Percentiles rank a stretch among this genome's conserved stretches.
These are phyloP conservation scores for Rhopalosiphum padi DNA, from an alignment of 1,140 invertebrate species.

Conservation along the genomic window DNA sequence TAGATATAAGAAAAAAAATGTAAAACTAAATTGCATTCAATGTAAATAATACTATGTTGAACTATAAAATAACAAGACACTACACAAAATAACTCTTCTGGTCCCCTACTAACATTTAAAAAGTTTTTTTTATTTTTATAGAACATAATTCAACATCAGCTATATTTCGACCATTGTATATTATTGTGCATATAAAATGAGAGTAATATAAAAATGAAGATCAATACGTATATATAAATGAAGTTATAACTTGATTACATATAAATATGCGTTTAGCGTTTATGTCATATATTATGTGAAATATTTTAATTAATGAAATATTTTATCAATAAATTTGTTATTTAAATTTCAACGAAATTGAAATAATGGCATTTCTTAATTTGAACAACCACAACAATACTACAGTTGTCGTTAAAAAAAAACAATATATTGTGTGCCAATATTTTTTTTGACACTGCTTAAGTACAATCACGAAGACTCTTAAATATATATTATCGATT, in stretches of 20 bases:
- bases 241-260: background rate
- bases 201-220: background rate
- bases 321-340: background rate
- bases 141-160: background rate
- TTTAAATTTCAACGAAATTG: background rate
- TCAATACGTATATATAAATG: background rate
- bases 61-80: background rate
- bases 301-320: background rate
- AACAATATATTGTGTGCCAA: too few species aligned
- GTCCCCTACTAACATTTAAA: background rate
- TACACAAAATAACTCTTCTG: background rate
- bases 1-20: background rate
- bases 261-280: background rate
- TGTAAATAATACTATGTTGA: background rate
- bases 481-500: too few species aligned
- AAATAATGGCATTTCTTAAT: background rate
- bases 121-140: background rate
- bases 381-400: background rate
- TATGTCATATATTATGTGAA: background rate
- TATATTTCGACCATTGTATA: background rate
- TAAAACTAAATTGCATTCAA: background rate
- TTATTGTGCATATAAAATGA: background rate
- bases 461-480: too few species aligned
- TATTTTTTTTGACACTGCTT: background rate
- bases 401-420: too few species aligned